Base-by-base conservation (phyloP, 2,113 vertebrate genomes). In the Mesembrinibis cayennensis region DNA sequence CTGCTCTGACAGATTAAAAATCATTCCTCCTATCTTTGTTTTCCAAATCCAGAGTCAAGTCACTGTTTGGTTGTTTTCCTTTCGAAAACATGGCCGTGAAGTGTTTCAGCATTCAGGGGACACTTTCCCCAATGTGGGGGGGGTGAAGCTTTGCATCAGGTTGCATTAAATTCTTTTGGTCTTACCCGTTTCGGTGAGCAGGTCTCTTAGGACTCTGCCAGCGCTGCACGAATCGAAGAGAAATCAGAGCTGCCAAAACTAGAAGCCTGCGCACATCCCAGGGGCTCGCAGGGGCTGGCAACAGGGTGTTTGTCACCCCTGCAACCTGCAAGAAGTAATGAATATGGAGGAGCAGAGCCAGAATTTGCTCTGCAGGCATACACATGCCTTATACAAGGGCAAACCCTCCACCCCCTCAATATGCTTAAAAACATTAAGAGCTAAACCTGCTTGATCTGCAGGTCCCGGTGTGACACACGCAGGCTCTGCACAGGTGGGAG, bases 171-270 rank as follows among this genome's bases (percentile, higher is more conserved):
- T 40, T 34, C 66, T 44, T 59, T 44, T 2, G 3, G 18, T 6
- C 53, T 49, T 4, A 13, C 32, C 65, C 18, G 0, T n/a, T 42
- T 27, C 3, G 12, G 44, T 0, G 5, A 82, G 38, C 67, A 30
- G 50, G 36, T 52, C 89, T n/a, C 30, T 17, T 13, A 23, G 82
- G 30, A 16, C 73, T 13, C 56, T 36, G 45, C 34, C 42, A 50
- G 26, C 2, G 3, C 52, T 1, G 13, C 12, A 16, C 1, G 1
- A 17, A 38, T 9, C 11, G 4, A 44, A n/a, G 69, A 49, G 13
- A 71, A 72, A 34, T 2, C 52, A 65, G 40, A 69, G 52, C 80
- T 72, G 76, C 67, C 66, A 21, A 29, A 82, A 58, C 10, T 1
- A 4, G 56, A 73, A 85, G 12, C 27, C 76, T 45, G 1, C 58